phyloP scores from a whole-genome alignment of 2,797 vertebrate species.

The Triplophysa bombifrons region DNA sequence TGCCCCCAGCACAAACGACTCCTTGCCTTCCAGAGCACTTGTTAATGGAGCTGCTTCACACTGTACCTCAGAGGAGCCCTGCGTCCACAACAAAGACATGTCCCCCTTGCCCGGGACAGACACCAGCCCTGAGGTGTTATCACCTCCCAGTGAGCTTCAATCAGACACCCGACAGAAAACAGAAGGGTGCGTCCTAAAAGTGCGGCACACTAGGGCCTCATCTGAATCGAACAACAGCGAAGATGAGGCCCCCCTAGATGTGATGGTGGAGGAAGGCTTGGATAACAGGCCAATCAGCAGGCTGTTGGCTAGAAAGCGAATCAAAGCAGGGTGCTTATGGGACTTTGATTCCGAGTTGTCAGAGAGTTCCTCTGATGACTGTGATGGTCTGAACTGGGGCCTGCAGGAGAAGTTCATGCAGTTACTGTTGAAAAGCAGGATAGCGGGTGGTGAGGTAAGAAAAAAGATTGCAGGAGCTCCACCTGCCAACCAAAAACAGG shows the following conservation, averaged over 20 bases:
- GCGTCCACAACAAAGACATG: conserved; percentile 87
- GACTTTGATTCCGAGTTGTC: conserved; percentile 76
- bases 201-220: conserved; percentile 84
- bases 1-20: conserved; percentile 87
- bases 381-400: conserved; percentile 81
- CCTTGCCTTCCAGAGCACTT: conserved; percentile 90
- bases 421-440: conserved; percentile 73
- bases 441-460: conserved; percentile 76
- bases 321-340: conserved; percentile 71
- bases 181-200: conserved; percentile 88
- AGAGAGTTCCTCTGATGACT: conserved; percentile 83
- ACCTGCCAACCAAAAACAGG: conserved; percentile 74
- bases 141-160: conserved; percentile 88
- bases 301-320: conserved; percentile 80
- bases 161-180: conserved; percentile 85
- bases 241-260: conserved; percentile 82
- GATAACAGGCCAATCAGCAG: conserved; percentile 86
- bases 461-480: conserved; percentile 58
- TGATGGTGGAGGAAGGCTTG: conserved; percentile 76
- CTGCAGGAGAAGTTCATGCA: conserved; percentile 84
- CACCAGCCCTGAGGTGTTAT: conserved; percentile 81
- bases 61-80: conserved; percentile 89
- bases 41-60: conserved; percentile 98
- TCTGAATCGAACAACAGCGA: conserved; percentile 84
- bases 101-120: conserved; percentile 84